Conservation (phyloP, 2,888 invertebrate species). For the Resseliella maxima region DNA sequence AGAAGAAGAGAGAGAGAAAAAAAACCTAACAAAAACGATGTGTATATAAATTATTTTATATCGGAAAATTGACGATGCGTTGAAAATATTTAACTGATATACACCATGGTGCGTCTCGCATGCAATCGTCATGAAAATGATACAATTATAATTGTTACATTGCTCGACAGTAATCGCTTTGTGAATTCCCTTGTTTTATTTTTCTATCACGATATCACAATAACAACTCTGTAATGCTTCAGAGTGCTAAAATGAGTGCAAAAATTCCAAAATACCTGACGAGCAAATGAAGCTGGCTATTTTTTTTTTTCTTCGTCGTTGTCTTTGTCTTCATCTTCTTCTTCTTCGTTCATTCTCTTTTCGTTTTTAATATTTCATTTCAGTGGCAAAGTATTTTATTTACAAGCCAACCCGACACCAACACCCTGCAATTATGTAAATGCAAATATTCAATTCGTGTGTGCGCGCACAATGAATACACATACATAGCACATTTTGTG, state of each 20-base stretch:
- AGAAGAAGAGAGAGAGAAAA: not conserved
- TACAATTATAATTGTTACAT: slow-evolving; percentile 54
- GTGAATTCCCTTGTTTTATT: not conserved
- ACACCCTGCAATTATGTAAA: slow-evolving; percentile 43
- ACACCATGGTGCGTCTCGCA: slow-evolving; percentile 34
- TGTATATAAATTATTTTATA: not conserved
- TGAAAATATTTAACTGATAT: slow-evolving; percentile 42
- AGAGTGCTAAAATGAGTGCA: slow-evolving; percentile 23
- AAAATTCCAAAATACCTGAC: slow-evolving; percentile 17
- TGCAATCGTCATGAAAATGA: slow-evolving; percentile 51
- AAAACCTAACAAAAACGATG: not conserved
- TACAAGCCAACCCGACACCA: slow-evolving; percentile 8
- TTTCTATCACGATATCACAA: not conserved
- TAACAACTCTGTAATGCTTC: not conserved
- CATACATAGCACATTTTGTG: no score
- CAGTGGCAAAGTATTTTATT: not conserved
- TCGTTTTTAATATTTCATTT: not conserved
- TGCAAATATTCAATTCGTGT: slow-evolving; percentile 7
- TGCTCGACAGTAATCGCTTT: slow-evolving; percentile 15
- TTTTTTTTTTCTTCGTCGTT: no score
- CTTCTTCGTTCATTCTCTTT: not conserved
- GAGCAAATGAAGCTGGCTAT: no score
- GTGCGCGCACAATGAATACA: not conserved
- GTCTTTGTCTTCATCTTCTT: no score
- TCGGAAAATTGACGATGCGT: slow-evolving; percentile 48